A percentile compares a stretch with the other conserved stretches of the same genome.
Evolutionary conservation across 2,797 vertebrate species (phyloP).

Genomic region (Siniperca undulata): DNA sequence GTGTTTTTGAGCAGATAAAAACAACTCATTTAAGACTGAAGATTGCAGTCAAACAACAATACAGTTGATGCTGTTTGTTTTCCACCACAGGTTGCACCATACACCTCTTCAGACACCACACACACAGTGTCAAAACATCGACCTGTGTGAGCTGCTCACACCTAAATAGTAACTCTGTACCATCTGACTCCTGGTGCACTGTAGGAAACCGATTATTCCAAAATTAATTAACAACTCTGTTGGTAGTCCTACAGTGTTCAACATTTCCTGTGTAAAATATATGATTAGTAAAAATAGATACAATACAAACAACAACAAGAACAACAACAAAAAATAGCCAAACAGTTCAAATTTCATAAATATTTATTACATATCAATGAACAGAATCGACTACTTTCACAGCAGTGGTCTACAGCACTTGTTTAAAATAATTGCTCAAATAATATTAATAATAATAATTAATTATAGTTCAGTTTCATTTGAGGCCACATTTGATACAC

Average conservation of each 20-base stretch:
- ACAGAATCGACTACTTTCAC: slow-evolving; percentile 90
- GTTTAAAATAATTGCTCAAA: slow-evolving; percentile 87
- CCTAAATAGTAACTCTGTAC: not conserved
- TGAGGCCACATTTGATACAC: slow-evolving; percentile 93
- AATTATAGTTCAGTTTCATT: slow-evolving; percentile 86
- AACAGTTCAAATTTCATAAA: slow-evolving; percentile 88
- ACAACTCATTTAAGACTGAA: not conserved
- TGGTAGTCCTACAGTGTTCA: not conserved
- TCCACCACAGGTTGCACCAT: not conserved
- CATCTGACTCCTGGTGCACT: not conserved
- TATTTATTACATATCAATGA: slow-evolving; percentile 93
- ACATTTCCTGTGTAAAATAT: not conserved
- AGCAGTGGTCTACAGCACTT: slow-evolving; percentile 92
- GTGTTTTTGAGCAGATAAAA: not conserved
- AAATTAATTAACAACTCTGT: not conserved
- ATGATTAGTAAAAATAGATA: not conserved
- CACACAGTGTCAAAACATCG: not conserved
- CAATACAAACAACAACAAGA: not conserved
- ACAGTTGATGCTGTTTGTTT: not conserved
- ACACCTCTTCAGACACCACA: not conserved
- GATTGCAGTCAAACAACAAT: not conserved
- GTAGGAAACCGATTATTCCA: not conserved
- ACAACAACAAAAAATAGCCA: not conserved
- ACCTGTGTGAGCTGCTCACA: not conserved
- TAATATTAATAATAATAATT: slow-evolving; percentile 78